These are phyloP conservation scores for Strigops habroptila DNA, from an alignment of 2,113 vertebrate genomes.

Conservation along the genomic window DNA sequence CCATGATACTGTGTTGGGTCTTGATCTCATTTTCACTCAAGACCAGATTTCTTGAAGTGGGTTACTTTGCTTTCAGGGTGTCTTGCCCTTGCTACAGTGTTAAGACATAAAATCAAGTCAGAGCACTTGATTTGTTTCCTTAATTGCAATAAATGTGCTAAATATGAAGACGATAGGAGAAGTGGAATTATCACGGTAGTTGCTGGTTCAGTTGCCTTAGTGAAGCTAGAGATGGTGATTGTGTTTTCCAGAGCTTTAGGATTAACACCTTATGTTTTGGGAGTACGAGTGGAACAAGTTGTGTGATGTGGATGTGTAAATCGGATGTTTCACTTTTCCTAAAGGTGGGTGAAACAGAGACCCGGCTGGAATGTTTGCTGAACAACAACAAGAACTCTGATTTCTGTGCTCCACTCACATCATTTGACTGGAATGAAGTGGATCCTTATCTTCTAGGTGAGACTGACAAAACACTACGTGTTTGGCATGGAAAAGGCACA, in stretches of 20 bases:
- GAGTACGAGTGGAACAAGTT: not conserved
- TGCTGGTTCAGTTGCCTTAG: not conserved
- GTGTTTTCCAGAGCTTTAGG: not conserved
- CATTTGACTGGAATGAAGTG: slow-evolving; percentile 99
- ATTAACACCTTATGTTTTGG: not conserved
- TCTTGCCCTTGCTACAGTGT: not conserved
- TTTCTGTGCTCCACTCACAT: slow-evolving; percentile 97
- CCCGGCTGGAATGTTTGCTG: slow-evolving; percentile 94
- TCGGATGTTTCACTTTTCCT: not conserved
- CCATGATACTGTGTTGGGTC: not conserved
- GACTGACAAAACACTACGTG: not conserved
- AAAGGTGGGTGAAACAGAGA: slow-evolving; percentile 97
- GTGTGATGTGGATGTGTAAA: not conserved
- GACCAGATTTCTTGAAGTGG: not conserved
- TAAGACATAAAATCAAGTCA: not conserved
- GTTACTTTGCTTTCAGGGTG: not conserved
- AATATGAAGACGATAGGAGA: not conserved
- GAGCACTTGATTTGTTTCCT: not conserved
- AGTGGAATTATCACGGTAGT: not conserved
- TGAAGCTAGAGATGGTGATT: not conserved
- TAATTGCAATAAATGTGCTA: not conserved
- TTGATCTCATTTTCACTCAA: not conserved
- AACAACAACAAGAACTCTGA: slow-evolving; percentile 99
- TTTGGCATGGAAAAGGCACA: not conserved
- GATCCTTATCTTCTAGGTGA: slow-evolving; percentile 97